phyloP scores from a whole-genome alignment of 2,797 vertebrate species.

The Esox masquinongy region DNA sequence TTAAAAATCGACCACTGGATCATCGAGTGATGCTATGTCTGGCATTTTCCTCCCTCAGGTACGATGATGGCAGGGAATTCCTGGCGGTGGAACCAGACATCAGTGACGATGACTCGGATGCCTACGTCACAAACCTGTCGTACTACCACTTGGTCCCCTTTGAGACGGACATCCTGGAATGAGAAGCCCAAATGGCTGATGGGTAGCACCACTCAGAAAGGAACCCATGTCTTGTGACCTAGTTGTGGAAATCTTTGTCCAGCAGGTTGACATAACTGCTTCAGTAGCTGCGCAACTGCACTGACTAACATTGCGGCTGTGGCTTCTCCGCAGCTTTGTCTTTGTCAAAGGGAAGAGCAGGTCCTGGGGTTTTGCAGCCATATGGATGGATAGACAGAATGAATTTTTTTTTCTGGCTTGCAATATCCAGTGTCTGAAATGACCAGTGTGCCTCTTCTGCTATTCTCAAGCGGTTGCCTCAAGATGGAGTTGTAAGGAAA shows the following conservation, averaged over 20 bases:
- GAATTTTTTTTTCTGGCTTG: not conserved
- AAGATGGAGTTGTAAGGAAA: slow-evolving; percentile 3
- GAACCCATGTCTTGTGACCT: slow-evolving; percentile 10
- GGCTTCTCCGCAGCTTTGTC: slow-evolving; percentile 21
- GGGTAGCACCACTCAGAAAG: not conserved
- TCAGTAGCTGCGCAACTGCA: not conserved
- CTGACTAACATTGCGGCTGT: not conserved
- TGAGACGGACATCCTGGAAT: slow-evolving; percentile 97
- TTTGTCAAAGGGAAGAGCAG: not conserved
- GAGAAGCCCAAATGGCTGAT: slow-evolving; percentile 69
- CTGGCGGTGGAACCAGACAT: slow-evolving; percentile 76
- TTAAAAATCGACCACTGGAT: not conserved
- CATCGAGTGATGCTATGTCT: not conserved
- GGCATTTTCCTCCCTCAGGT: slow-evolving; percentile 68
- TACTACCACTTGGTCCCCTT: slow-evolving; percentile 98
- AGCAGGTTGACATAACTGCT: slow-evolving; percentile 16
- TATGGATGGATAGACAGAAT: not conserved
- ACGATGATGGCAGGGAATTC: slow-evolving; percentile 86
- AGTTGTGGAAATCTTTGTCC: slow-evolving; percentile 33
- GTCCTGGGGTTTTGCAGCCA: slow-evolving; percentile 3
- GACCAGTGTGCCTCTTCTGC: slow-evolving; percentile 59
- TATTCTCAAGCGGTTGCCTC: slow-evolving; percentile 26
- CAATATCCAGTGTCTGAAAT: slow-evolving; percentile 22
- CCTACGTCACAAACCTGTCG: slow-evolving; percentile 96
- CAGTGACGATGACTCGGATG: slow-evolving; percentile 87